Evolutionary conservation across 2,888 invertebrate species (phyloP).

Genomic region (Trissoscelio sp.): DNA sequence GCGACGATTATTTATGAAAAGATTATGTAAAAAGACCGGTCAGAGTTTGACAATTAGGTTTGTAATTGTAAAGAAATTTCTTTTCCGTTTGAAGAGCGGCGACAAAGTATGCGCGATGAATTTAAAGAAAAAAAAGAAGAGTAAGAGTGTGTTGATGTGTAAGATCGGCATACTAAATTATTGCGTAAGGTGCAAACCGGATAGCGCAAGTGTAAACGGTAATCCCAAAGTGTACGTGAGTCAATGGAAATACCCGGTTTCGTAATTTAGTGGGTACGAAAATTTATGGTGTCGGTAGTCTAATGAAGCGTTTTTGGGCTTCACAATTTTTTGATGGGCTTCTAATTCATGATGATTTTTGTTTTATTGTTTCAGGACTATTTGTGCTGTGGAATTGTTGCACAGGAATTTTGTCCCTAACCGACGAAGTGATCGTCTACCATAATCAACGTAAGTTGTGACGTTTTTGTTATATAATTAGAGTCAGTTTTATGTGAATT

Average conservation of each 20-base stretch:
- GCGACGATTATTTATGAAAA: neutral
- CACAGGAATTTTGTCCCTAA: conserved; percentile 73
- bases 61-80: conserved; percentile 29
- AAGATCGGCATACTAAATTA: conserved; percentile 58
- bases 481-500: conserved; percentile 8
- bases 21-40: conserved; percentile 19
- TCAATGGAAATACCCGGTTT: conserved; percentile 51
- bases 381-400: conserved; percentile 76
- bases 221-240: conserved; percentile 41
- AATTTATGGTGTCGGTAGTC: neutral
- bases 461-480: conserved; percentile 29
- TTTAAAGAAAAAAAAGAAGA: conserved; percentile 49
- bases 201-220: conserved; percentile 56
- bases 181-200: conserved; percentile 59
- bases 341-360: too few species aligned
- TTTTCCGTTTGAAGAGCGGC: conserved; percentile 24
- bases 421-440: conserved; percentile 75
- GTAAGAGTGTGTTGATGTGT: conserved; percentile 50
- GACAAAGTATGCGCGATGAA: conserved; percentile 44
- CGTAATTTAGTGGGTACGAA: conserved; percentile 23
- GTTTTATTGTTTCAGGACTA: conserved; percentile 75
- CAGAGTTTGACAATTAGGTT: conserved; percentile 14
- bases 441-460: conserved; percentile 77
- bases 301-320: neutral
- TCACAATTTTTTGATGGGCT: neutral